Evolutionary conservation across 2,113 vertebrate genomes (phyloP).

Genomic region (Coryphaenoides rupestris): DNA sequence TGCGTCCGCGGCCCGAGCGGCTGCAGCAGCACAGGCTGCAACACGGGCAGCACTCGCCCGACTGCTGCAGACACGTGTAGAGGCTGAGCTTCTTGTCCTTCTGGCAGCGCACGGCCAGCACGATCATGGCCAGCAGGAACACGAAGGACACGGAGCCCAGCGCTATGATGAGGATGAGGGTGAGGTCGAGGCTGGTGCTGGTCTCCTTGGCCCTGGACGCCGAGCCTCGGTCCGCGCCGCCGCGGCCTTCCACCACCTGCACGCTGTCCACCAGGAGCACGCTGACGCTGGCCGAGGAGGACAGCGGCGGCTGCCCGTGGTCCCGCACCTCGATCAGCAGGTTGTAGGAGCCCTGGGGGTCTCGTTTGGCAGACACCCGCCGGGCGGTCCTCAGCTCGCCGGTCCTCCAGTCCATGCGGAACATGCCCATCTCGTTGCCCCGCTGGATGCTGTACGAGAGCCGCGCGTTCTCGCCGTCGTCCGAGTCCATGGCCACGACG

Average conservation of each 20-base stretch:
- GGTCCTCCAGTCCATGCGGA: constrained; percentile 96
- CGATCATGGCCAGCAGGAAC: constrained; percentile 96
- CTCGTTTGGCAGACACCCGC: constrained; percentile 84
- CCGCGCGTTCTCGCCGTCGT: constrained; percentile 93
- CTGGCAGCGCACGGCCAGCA: constrained; percentile 93
- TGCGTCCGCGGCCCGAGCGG: constrained; percentile 77
- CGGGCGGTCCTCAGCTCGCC: constrained; percentile 92
- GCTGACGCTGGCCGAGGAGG: constrained; percentile 87
- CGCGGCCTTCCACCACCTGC: constrained; percentile 77
- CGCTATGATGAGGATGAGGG: constrained; percentile 96
- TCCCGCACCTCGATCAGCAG: constrained; percentile 94
- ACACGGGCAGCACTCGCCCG: constrained; percentile 88
- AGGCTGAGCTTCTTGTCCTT: constrained; percentile 98
- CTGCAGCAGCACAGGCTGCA: constrained; percentile 88
- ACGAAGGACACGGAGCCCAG: constrained; percentile 95
- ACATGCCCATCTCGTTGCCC: constrained; percentile 93
- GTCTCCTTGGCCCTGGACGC: constrained; percentile 78
- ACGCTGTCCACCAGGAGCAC: constrained; percentile 88
- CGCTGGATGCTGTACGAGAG: constrained; percentile 92
- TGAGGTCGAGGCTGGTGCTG: constrained; percentile 88
- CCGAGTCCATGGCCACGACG: constrained; percentile 90
- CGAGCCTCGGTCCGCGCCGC: constrained; percentile 60
- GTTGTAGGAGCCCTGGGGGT: constrained; percentile 89
- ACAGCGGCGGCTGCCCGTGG: constrained; percentile 94
- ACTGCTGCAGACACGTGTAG: constrained; percentile 86